phyloP scores from a whole-genome alignment of 2,797 vertebrate species.

The Chelon auratus region DNA sequence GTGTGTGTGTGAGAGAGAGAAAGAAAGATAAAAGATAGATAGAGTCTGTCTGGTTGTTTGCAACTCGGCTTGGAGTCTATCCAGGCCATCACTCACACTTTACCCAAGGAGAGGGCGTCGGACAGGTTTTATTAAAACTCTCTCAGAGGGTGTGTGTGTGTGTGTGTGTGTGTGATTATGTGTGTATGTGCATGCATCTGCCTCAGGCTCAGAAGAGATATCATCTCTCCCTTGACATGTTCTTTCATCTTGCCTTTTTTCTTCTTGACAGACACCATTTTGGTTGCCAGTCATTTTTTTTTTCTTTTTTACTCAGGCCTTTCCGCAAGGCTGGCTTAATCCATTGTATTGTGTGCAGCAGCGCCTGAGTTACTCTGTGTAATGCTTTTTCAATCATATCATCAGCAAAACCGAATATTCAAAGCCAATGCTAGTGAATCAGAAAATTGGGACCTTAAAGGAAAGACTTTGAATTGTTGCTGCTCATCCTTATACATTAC shows the following conservation, averaged over 20 bases:
- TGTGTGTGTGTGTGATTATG: constrained; percentile 36
- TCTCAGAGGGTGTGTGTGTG: constrained; percentile 76
- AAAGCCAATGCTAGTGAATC: not conserved
- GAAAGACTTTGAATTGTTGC: not conserved
- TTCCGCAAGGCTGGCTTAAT: constrained; percentile 63
- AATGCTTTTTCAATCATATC: constrained; percentile 42
- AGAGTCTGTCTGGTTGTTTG: constrained; percentile 55
- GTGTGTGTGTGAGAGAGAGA: constrained; percentile 15
- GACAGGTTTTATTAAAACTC: constrained; percentile 87
- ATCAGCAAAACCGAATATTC: constrained; percentile 40
- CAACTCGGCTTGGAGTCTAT: constrained; percentile 74
- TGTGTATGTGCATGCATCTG: constrained; percentile 50
- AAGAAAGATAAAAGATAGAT: not conserved
- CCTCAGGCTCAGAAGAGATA: constrained; percentile 81
- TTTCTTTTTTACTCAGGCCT: constrained; percentile 44
- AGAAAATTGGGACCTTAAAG: not conserved
- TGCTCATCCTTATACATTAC: not conserved
- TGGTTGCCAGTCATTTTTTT: constrained; percentile 72
- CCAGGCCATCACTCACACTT: constrained; percentile 80
- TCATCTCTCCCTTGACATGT: constrained; percentile 83
- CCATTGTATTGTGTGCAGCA: constrained; percentile 57
- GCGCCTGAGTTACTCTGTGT: constrained; percentile 43
- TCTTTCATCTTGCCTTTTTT: constrained; percentile 82
- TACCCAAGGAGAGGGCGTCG: constrained; percentile 78
- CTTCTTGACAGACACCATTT: constrained; percentile 82